Base-by-base conservation (phyloP, 1,140 invertebrate genomes). In the Rhyzopertha dominica region DNA sequence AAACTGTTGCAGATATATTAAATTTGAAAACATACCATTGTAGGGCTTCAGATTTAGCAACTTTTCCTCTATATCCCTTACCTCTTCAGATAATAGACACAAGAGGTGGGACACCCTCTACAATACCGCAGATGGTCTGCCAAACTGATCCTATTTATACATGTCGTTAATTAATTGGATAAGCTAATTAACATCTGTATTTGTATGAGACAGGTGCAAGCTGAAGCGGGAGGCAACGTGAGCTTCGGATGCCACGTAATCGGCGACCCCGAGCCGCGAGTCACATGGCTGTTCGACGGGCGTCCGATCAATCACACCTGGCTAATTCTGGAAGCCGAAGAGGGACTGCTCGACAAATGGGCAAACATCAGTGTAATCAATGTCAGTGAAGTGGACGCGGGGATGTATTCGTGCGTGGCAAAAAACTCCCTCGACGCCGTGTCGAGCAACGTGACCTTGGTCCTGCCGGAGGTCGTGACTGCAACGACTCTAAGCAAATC, bases 271-370 rank as follows among this genome's bases (percentile, higher is more conserved):
- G 76, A 86, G 59, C 88, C 90, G 1, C 77, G 82, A 61, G 79
- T 90, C 5, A 81, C 77, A 51, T 95, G 90, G 90, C 73, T 89
- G 14, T 74, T 87, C 30, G 85, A 90, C 57, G 86, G 87, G 0
- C 73, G 77, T 42, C 65, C 68, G 1, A 61, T 74, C 59, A 62
- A 73, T 63, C 66, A 52, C 63, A 74, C 54, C 51, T 72, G 63
- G 61, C 49, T 70, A 13, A 57, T 71, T 1, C 51, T 69, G 13
- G 62, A 70, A 43, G 65, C 66, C 8, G 67, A 71, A 51, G 63
- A 69, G 47, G 66, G 60, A 23, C 36, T 71, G 4, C 44, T 67
- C 23, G 74, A 79, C 36, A 74, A 75, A 65, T 81, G 83, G 87
- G 76, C 78, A 67, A 81, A 85, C 59, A 68, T 86, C 10, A 86